Percentiles rank a stretch among this genome's conserved stretches.
Conservation (phyloP, 2,797 vertebrate species). For the Gorsachius magnificus region DNA sequence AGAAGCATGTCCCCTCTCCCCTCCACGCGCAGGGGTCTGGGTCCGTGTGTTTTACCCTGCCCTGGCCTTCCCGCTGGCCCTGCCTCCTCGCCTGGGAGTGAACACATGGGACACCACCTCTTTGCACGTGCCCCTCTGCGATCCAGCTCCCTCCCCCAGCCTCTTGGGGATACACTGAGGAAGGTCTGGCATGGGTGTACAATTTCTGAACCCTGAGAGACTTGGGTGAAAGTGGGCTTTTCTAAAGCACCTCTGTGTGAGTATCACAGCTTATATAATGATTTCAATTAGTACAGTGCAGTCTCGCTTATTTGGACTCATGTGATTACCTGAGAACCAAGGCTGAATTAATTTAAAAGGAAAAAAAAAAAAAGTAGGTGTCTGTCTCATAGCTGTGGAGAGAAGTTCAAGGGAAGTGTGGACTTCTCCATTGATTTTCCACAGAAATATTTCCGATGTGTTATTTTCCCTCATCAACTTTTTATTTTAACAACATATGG, state of each 20-base stretch:
- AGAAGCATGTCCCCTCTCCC: not conserved
- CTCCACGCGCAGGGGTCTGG: rapidly evolving
- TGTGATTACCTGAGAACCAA: conserved; percentile 13
- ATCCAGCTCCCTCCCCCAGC: not conserved
- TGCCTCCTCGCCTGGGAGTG: not conserved
- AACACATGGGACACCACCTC: not conserved
- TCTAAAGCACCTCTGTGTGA: not conserved
- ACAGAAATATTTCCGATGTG: not conserved
- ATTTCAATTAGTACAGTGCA: not conserved
- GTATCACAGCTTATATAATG: not conserved
- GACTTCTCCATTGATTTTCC: not conserved
- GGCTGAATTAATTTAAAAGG: conserved; percentile 10
- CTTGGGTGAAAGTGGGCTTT: not conserved
- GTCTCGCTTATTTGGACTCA: not conserved
- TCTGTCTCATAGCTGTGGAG: not conserved
- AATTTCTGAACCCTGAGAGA: not conserved
- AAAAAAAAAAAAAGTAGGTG: not conserved
- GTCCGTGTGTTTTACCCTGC: not conserved
- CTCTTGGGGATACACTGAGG: not conserved
- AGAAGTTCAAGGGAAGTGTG: not conserved
- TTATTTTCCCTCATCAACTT: not conserved
- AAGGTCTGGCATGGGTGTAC: not conserved
- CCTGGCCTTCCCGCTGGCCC: not conserved
- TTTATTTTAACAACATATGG: not conserved
- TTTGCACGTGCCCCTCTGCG: not conserved